Conservation (phyloP, 2,797 vertebrate genomes). For the Lacerta agilis region DNA sequence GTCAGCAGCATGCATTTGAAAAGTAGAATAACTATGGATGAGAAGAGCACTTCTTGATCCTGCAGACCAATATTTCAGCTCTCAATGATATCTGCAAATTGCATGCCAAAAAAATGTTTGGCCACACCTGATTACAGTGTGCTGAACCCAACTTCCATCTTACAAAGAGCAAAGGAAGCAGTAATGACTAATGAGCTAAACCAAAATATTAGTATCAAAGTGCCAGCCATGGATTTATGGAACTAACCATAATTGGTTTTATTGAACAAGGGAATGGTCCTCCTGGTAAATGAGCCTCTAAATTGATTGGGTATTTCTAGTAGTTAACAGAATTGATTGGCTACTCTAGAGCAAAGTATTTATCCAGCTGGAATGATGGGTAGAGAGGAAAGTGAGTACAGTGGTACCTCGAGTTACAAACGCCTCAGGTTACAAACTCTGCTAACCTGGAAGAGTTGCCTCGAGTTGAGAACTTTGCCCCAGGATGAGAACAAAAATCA, state of each 20-base stretch:
- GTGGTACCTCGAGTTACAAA: too few species aligned
- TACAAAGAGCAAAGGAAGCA: constrained; percentile 14
- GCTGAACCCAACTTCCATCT: constrained; percentile 2
- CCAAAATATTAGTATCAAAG: neutral
- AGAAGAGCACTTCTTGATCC: neutral
- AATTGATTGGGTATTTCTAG: constrained; percentile 41
- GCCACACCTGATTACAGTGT: neutral
- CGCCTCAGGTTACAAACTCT: too few species aligned
- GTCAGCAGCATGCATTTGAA: neutral
- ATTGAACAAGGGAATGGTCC: constrained; percentile 28
- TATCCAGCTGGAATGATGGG: constrained; percentile 1
- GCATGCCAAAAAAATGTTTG: constrained; percentile 11
- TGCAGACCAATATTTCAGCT: neutral
- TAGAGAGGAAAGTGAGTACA: neutral
- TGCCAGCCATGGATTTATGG: constrained; percentile 41
- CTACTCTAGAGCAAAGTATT: constrained; percentile 18
- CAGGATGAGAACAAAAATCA: too few species aligned
- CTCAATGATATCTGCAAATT: neutral
- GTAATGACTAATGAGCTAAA: neutral
- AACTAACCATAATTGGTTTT: constrained; percentile 24
- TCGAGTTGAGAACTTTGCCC: too few species aligned
- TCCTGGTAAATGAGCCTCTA: constrained; percentile 33
- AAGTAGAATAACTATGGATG: neutral
- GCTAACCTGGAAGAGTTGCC: too few species aligned
- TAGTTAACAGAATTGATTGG: constrained; percentile 39